phyloP scores from a whole-genome alignment of 2,888 invertebrate genomes.

The Cenopis cana region DNA sequence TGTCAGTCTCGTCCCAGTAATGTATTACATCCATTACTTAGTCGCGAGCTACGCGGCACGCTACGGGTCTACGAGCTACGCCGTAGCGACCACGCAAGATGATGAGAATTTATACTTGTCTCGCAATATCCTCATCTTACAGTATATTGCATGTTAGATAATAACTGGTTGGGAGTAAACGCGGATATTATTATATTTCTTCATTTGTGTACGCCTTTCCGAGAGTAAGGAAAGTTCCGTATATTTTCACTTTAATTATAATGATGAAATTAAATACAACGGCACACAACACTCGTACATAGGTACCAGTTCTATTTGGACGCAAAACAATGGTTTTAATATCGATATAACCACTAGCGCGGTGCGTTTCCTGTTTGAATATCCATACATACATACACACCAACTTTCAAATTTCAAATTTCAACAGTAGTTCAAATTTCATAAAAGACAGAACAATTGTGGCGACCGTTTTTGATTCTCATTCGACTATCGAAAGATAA shows the following conservation, averaged over 20 bases:
- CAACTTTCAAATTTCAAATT: no score
- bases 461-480: neutral
- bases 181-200: neutral
- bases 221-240: neutral
- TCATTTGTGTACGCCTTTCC: neutral
- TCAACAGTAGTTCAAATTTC: neutral
- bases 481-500: no score
- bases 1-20: conserved; percentile 6
- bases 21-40: conserved; percentile 27
- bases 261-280: neutral
- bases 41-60: conserved; percentile 24
- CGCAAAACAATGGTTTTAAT: neutral
- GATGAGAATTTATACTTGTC: conserved; percentile 23
- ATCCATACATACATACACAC: no score
- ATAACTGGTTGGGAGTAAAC: conserved; percentile 6
- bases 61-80: conserved; percentile 35
- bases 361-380: neutral
- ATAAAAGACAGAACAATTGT: neutral
- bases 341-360: neutral
- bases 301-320: neutral
- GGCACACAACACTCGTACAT: neutral
- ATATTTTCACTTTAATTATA: neutral
- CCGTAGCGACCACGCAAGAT: conserved; percentile 50
- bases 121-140: conserved; percentile 17
- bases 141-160: conserved; percentile 24